Evolutionary conservation across 1,140 invertebrate genomes (phyloP).

Genomic region (Bombus confusus): DNA sequence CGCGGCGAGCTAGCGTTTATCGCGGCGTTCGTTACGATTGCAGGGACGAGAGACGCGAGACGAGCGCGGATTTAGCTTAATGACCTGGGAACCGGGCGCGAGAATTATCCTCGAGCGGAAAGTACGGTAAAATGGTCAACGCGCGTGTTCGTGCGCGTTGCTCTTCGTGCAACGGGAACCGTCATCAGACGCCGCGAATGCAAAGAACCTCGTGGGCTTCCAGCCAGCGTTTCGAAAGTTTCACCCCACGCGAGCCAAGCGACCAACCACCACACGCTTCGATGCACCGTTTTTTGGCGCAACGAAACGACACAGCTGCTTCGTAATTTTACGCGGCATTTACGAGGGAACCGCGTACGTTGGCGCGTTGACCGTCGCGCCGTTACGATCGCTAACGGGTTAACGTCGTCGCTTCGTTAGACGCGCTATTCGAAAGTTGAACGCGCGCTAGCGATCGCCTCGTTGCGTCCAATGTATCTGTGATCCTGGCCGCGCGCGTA

Average conservation of each 20-base stretch:
- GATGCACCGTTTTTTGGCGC: neutral
- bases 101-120: conserved; percentile 20
- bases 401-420: too few relatives aligned
- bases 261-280: neutral
- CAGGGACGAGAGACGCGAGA: neutral
- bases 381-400: neutral
- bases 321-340: neutral
- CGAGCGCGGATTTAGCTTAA: conserved; percentile 25
- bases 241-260: neutral
- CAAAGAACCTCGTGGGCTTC: neutral
- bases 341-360: neutral
- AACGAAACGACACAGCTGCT: neutral
- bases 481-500: too few relatives aligned
- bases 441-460: too few relatives aligned
- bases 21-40: too few relatives aligned
- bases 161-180: neutral
- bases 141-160: neutral
- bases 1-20: neutral
- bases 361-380: neutral
- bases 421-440: neutral
- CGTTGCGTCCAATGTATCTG: too few relatives aligned
- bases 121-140: conserved; percentile 15
- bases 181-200: neutral
- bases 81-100: conserved; percentile 4
- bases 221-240: neutral